Evolutionary conservation across 2,113 vertebrate species (phyloP).

Genomic region (Turnix velox): DNA sequence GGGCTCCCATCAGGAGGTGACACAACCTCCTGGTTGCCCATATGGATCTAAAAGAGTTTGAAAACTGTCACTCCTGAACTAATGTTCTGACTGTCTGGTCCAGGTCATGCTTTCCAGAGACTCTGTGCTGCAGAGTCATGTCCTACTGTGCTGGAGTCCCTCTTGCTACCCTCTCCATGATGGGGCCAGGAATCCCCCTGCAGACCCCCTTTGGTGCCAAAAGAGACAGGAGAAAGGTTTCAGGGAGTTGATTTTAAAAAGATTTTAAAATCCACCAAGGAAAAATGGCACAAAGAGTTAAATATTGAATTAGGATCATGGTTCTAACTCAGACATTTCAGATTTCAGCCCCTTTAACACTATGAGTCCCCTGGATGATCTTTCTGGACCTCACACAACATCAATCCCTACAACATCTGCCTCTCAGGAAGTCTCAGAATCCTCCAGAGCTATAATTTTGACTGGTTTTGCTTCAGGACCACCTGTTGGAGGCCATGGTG

Average conservation of each 20-base stretch:
- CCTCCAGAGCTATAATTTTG: background rate
- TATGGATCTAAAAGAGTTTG: background rate
- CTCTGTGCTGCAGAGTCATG: background rate
- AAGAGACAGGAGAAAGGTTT: background rate
- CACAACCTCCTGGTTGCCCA: background rate
- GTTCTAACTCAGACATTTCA: background rate
- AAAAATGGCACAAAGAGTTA: background rate
- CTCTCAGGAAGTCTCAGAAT: background rate
- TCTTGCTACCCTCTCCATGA: fast-evolving
- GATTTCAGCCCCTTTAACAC: background rate
- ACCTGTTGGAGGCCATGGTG: background rate
- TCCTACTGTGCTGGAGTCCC: background rate
- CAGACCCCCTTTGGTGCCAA: background rate
- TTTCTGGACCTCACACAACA: background rate
- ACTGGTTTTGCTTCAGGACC: background rate
- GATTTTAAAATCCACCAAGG: background rate
- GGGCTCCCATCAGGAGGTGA: background rate
- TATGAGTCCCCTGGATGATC: background rate
- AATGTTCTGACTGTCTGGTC: background rate
- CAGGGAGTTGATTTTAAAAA: background rate
- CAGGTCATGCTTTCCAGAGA: background rate
- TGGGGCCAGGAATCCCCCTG: background rate
- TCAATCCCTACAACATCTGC: background rate
- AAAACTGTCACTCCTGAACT: background rate
- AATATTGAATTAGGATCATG: background rate